phyloP scores from a whole-genome alignment of 2,888 invertebrate species.

The Allygus modestus region DNA sequence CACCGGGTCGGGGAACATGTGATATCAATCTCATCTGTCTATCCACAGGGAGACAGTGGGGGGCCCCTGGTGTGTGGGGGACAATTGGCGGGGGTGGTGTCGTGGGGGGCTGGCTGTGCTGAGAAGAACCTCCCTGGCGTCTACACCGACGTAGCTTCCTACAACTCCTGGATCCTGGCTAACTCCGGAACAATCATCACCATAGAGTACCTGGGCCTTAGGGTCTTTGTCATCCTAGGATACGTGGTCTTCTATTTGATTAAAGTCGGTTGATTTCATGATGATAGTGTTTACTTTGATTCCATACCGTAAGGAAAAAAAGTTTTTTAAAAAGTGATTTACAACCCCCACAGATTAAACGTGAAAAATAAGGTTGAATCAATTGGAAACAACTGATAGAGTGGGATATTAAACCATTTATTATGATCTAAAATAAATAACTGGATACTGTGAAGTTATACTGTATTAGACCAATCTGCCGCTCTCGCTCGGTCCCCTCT shows the following conservation, averaged over 20 bases:
- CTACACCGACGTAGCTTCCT: slow-evolving; percentile 82
- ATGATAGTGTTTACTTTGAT: neutral
- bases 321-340: too few relatives aligned
- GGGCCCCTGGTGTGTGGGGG: slow-evolving; percentile 24
- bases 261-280: slow-evolving; percentile 49
- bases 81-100: slow-evolving; percentile 81
- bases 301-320: too few relatives aligned
- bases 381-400: too few relatives aligned
- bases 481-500: too few relatives aligned
- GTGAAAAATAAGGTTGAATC: too few relatives aligned
- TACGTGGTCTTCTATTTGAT: slow-evolving; percentile 10
- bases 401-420: too few relatives aligned
- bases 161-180: slow-evolving; percentile 79
- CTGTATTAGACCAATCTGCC: too few relatives aligned
- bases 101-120: slow-evolving; percentile 87
- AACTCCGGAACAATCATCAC: slow-evolving; percentile 66
- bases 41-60: neutral
- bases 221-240: neutral
- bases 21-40: too few relatives aligned
- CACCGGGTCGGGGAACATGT: too few relatives aligned
- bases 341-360: too few relatives aligned
- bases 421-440: too few relatives aligned
- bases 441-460: too few relatives aligned
- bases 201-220: neutral
- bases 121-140: slow-evolving; percentile 83